Percentiles rank a stretch among this genome's conserved stretches.
These are phyloP conservation scores for Abrostola triplasia DNA, from an alignment of 2,888 invertebrate species.

Conservation along the genomic window DNA sequence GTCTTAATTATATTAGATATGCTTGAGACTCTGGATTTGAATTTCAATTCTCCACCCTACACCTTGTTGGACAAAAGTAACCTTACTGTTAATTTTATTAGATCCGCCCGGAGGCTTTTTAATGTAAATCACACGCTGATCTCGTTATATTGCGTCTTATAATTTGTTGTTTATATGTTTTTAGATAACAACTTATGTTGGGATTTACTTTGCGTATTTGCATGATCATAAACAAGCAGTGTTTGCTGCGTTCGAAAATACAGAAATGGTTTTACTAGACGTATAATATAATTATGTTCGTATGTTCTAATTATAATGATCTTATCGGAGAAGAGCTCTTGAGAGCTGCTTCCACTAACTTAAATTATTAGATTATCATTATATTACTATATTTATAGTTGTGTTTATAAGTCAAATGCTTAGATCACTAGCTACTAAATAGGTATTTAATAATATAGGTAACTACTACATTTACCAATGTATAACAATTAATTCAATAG, in stretches of 20 bases:
- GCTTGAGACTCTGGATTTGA: conserved; percentile 81
- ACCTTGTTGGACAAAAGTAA: conserved; percentile 70
- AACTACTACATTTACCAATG: no score
- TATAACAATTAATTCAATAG: no score
- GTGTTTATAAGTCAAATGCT: no score
- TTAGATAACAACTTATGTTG: background rate
- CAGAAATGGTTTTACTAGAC: no score
- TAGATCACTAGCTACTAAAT: no score
- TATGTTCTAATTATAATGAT: no score
- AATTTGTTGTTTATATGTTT: conserved; percentile 10
- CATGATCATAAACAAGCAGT: conserved; percentile 7
- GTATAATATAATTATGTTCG: no score
- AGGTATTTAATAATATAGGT: no score
- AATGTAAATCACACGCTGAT: conserved; percentile 73
- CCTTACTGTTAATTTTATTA: conserved; percentile 83
- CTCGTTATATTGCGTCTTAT: conserved; percentile 49
- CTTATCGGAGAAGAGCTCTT: no score
- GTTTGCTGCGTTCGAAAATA: background rate
- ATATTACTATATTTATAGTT: no score
- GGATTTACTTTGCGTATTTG: conserved; percentile 1
- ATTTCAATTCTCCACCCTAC: conserved; percentile 81
- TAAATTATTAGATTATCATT: no score
- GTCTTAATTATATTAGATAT: conserved; percentile 84
- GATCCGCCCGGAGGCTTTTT: conserved; percentile 73
- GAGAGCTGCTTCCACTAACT: no score